Evolutionary conservation across 2,797 vertebrate species (phyloP).

Genomic region (Distichodus sexfasciatus): DNA sequence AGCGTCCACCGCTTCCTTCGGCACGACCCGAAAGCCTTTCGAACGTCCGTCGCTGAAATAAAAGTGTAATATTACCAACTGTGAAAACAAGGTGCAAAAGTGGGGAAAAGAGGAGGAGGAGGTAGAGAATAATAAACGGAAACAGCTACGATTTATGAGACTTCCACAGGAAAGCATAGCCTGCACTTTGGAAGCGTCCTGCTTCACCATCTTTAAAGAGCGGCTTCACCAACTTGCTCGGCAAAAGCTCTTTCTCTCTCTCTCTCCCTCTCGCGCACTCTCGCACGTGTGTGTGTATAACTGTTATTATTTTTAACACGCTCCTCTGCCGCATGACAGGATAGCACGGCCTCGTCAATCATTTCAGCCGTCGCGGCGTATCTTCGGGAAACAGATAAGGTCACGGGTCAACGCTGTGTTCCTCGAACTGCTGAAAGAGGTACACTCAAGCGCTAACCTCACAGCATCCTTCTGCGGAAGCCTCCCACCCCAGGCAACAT

Average conservation of each 20-base stretch:
- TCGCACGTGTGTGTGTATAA: too few species aligned
- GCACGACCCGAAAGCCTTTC: slow-evolving; percentile 73
- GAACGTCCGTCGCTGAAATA: slow-evolving; percentile 92
- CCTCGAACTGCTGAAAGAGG: slow-evolving; percentile 93
- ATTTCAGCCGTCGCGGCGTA: slow-evolving; percentile 85
- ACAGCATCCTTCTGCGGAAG: slow-evolving; percentile 83
- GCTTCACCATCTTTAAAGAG: slow-evolving; percentile 62
- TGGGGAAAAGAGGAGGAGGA: slow-evolving; percentile 93
- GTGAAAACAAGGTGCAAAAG: slow-evolving; percentile 79
- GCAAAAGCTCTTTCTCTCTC: slow-evolving; percentile 48
- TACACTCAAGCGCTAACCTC: slow-evolving; percentile 90
- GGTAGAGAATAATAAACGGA: too few species aligned
- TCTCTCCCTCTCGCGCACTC: slow-evolving; percentile 38
- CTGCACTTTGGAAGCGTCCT: slow-evolving; percentile 72
- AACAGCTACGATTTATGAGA: slow-evolving; percentile 86
- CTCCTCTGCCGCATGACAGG: slow-evolving; percentile 76
- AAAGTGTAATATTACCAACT: slow-evolving; percentile 77
- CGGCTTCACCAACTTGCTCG: slow-evolving; percentile 67
- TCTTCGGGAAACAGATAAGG: slow-evolving; percentile 99
- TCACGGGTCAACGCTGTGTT: slow-evolving; percentile 93
- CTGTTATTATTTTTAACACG: slow-evolving; percentile 32
- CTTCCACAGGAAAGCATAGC: slow-evolving; percentile 74
- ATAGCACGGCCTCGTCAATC: slow-evolving; percentile 80
- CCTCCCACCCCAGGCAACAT: slow-evolving; percentile 86
- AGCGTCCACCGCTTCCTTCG: slow-evolving; percentile 87